Evolutionary conservation across 2,797 vertebrate species (phyloP).

Genomic region (Synaphobranchus kaupii): DNA sequence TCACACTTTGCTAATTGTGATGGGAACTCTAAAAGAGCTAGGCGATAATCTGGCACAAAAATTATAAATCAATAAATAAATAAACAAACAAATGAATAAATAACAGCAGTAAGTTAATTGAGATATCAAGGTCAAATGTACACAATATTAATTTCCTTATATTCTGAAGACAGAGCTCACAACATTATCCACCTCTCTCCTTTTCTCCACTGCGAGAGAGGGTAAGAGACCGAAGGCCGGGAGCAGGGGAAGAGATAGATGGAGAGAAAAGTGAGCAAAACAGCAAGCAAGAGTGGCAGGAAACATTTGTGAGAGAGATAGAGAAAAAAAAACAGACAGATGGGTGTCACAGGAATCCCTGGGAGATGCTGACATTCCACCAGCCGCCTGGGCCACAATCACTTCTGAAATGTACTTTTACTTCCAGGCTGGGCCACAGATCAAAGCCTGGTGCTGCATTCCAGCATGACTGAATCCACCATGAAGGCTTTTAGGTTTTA

Average conservation of each 20-base stretch:
- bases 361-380: background rate
- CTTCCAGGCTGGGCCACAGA: slow-evolving; percentile 26
- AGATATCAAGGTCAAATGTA: background rate
- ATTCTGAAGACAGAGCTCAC: background rate
- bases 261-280: background rate
- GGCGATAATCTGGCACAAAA: too few relatives aligned
- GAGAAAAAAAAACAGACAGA: background rate
- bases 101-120: background rate
- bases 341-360: background rate
- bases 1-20: too few relatives aligned
- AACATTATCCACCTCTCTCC: background rate
- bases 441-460: slow-evolving; percentile 21
- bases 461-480: slow-evolving; percentile 20
- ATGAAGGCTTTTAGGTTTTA: slow-evolving; percentile 23
- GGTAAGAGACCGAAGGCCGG: background rate
- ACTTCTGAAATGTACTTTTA: slow-evolving; percentile 22
- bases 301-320: background rate
- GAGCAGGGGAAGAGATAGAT: background rate
- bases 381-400: background rate
- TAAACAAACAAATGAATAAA: too few relatives aligned
- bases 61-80: too few relatives aligned
- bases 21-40: too few relatives aligned
- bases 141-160: background rate
- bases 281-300: background rate
- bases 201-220: background rate